Evolutionary conservation across 2,797 vertebrate species (phyloP), one percentile per base, ranked within the genome.

Genomic region (Pelodytes ibericus): DNA sequence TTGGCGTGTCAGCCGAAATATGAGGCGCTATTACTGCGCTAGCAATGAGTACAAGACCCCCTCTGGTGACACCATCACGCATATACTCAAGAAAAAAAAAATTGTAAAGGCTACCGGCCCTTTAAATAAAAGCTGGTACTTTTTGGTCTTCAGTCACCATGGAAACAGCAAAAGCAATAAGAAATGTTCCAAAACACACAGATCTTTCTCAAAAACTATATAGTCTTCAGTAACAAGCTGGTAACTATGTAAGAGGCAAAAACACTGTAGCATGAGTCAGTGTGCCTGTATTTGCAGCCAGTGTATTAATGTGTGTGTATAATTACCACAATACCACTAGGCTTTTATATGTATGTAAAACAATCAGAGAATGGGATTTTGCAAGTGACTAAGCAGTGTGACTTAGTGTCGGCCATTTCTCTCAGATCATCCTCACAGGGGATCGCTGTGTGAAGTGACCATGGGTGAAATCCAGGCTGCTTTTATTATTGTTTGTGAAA

Each of bases 271-370:
- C 49, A 24, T 20, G n/a, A 4, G 49, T 53, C 49, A 53, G 2
- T 20, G 4, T 16, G 15, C 18, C 11, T 3, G 41, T 44, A 13
- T 53, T 20, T 22, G 16, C n/a, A 20, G n/a, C 11, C 1, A 13
- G 11, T 27, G 26, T 49, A 56, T 29, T 64, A 62, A 29, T 73
- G 51, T 29, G 20, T 20, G 33, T 27, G 26, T 29, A 66, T 64
- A 25, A 68, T 75, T 26, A 33, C 44, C 6, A n/a, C 56, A 49
- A 51, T 58, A 68, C 24, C 7, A 25, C 2, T 9, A 20, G 22
- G 26, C 73, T 60, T 67, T 60, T 68, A 75, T 75, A 22, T 51
- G 64, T 44, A 68, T 61, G 56, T 75, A 68, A 75, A 75, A 68
- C 56, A 51, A 68, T 75, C 53, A 36, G 6, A 15, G 33, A 75